Conservation (phyloP, 1,140 invertebrate species). For the Lepidotrigona ventralis region DNA sequence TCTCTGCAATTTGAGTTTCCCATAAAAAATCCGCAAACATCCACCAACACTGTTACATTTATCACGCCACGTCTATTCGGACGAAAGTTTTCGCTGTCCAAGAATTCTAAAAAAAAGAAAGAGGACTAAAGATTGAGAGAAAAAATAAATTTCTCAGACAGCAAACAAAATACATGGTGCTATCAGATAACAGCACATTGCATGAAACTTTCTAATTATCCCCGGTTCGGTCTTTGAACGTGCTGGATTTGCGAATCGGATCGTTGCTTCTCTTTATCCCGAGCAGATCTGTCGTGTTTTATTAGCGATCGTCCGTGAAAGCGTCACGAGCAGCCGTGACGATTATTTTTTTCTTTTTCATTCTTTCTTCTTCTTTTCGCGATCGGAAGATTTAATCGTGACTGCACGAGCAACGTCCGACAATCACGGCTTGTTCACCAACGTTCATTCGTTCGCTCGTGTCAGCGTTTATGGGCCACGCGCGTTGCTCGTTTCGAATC, state of each 20-base stretch:
- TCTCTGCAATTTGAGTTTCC: no score
- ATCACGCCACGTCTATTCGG: no score
- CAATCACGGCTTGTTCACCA: neutral
- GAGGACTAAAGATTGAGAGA: neutral
- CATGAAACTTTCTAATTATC: conserved; percentile 33
- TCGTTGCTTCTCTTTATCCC: conserved; percentile 31
- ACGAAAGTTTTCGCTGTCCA: neutral
- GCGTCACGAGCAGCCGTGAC: conserved; percentile 31
- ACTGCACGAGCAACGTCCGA: neutral
- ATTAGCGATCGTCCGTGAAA: conserved; percentile 19
- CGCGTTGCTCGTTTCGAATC: conserved; percentile 7
- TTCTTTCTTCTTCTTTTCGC: neutral
- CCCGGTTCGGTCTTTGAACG: neutral
- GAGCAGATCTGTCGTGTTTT: conserved; percentile 10
- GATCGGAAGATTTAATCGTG: conserved; percentile 31
- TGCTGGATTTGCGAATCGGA: neutral
- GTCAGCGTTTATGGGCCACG: neutral
- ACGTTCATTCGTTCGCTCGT: neutral
- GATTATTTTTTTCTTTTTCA: neutral
- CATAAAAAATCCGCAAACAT: no score
- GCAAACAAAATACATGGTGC: neutral
- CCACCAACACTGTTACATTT: no score
- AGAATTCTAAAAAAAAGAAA: no score
- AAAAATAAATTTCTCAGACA: neutral
- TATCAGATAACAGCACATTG: neutral